These are phyloP conservation scores for Xestia xanthographa DNA, from an alignment of 2,888 invertebrate species.

Conservation along the genomic window DNA sequence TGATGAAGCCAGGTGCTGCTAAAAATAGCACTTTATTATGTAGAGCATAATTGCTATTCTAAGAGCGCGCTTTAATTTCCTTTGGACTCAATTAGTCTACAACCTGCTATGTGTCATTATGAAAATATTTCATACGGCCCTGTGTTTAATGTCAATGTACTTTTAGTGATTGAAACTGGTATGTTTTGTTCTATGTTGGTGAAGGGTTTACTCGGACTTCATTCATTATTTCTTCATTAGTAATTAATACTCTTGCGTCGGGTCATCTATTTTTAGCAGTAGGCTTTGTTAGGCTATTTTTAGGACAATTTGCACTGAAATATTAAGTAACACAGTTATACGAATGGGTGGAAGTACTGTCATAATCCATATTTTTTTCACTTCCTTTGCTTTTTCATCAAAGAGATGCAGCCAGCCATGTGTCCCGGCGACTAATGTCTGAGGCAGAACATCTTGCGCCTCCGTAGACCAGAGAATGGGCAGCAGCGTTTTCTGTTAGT, in stretches of 20 bases:
- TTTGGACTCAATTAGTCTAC: constrained; percentile 74
- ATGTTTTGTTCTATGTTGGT: not conserved
- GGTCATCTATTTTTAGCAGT: not conserved
- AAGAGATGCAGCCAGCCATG: not conserved
- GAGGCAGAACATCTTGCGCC: too few species aligned
- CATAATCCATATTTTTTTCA: not conserved
- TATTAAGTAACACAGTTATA: not conserved
- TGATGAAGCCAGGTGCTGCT: constrained; percentile 76
- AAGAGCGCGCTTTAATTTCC: constrained; percentile 79
- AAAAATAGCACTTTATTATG: constrained; percentile 78
- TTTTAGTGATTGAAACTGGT: constrained; percentile 26
- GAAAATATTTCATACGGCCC: constrained; percentile 11
- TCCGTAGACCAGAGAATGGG: too few species aligned
- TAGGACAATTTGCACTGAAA: not conserved
- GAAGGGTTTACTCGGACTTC: not conserved
- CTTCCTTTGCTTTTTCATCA: not conserved
- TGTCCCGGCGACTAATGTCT: too few species aligned
- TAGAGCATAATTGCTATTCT: constrained; percentile 76
- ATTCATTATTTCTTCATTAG: constrained; percentile 6
- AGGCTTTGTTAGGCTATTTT: not conserved
- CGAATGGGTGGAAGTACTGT: not conserved
- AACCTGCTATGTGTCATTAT: constrained; percentile 72
- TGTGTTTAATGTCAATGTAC: constrained; percentile 18
- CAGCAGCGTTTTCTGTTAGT: too few species aligned
- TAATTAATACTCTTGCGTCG: not conserved